These are phyloP conservation scores for Enteromius viviparus DNA, from an alignment of 2,797 vertebrate species.

Conservation along the genomic window DNA sequence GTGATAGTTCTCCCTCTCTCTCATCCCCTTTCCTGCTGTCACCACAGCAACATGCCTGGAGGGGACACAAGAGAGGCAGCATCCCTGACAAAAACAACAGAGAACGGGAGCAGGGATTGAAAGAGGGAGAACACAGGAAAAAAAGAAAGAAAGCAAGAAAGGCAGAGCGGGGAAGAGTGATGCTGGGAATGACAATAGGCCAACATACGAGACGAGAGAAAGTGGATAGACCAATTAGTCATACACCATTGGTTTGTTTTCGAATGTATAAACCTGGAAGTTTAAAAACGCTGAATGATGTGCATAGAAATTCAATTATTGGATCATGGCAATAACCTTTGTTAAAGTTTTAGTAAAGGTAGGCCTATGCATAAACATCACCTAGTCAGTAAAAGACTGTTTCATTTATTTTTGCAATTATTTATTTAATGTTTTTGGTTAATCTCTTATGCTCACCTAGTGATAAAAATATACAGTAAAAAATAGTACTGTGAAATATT, in stretches of 20 bases:
- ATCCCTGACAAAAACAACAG: conserved; percentile 61
- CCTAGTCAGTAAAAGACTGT: neutral
- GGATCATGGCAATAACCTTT: neutral
- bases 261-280: neutral
- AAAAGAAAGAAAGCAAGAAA: conserved; percentile 11
- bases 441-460: neutral
- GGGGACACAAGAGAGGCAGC: conserved; percentile 62
- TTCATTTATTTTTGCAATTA: too few species aligned
- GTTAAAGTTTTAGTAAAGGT: neutral
- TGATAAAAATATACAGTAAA: too few species aligned
- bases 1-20: conserved; percentile 60
- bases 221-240: conserved; percentile 8
- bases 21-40: conserved; percentile 48
- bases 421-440: neutral
- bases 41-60: conserved; percentile 66
- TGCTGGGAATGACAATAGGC: conserved; percentile 37
- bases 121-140: conserved; percentile 30
- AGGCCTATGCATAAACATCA: neutral
- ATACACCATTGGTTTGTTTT: conserved; percentile 4
- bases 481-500: too few species aligned
- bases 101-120: conserved; percentile 47
- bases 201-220: neutral
- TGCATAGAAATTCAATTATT: neutral
- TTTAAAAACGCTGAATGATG: neutral
- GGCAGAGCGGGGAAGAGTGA: conserved; percentile 3